Evolutionary conservation across 1,140 invertebrate species (phyloP).

Genomic region (Drosophila carrolli): DNA sequence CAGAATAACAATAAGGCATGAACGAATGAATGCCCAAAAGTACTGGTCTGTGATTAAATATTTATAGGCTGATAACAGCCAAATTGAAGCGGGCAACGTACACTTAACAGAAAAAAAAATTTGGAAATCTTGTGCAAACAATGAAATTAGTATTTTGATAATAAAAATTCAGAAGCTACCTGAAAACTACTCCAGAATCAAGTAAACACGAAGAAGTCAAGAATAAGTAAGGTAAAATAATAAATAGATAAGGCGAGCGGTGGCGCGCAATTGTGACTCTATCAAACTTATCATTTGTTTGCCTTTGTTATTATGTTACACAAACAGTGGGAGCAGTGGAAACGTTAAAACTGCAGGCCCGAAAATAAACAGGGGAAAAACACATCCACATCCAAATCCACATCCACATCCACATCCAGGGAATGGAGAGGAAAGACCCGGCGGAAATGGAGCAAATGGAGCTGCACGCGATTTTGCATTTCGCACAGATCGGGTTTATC

Average conservation of each 20-base stretch:
- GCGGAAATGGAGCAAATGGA: conserved; percentile 47
- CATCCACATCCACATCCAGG: not conserved
- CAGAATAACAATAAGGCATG: conserved; percentile 42
- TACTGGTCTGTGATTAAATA: conserved; percentile 83
- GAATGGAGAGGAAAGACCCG: not conserved
- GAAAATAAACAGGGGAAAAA: conserved; percentile 10
- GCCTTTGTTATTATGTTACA: conserved; percentile 80
- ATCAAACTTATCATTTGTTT: conserved; percentile 82
- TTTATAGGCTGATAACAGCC: conserved; percentile 77
- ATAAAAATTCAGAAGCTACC: conserved; percentile 83
- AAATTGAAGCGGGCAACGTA: conserved; percentile 66
- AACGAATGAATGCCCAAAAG: conserved; percentile 58
- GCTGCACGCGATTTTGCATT: conserved; percentile 75
- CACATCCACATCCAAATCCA: not conserved
- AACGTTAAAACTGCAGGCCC: conserved; percentile 26
- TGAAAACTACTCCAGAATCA: conserved; percentile 55
- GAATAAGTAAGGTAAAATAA: conserved; percentile 49
- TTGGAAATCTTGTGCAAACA: conserved; percentile 79
- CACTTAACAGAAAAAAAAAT: conserved; percentile 15
- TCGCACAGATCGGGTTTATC: conserved; percentile 73
- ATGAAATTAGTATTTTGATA: conserved; percentile 83
- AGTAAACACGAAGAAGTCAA: conserved; percentile 27
- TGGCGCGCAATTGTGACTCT: conserved; percentile 70
- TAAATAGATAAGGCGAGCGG: conserved; percentile 72
- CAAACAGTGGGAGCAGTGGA: conserved; percentile 72